These are phyloP conservation scores for Chloroceryle aenea DNA, from an alignment of 2,113 vertebrate genomes.

Conservation along the genomic window DNA sequence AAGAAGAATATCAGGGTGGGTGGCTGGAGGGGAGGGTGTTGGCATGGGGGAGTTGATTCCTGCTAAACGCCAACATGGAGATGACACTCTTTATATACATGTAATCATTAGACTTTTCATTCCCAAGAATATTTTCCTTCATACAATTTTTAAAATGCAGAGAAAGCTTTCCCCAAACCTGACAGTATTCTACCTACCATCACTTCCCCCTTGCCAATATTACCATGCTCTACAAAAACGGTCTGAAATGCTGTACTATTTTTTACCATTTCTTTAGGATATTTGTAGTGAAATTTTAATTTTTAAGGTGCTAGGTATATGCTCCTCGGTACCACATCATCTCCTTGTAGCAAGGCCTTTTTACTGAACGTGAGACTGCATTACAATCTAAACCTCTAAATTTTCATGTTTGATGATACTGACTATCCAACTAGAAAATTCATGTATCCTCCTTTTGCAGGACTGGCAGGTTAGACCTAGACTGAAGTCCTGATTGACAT, in stretches of 20 bases:
- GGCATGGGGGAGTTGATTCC: conserved; percentile 53
- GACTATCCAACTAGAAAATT: conserved; percentile 59
- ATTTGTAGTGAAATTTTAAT: conserved; percentile 58
- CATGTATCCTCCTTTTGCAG: conserved; percentile 60
- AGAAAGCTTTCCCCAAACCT: conserved; percentile 44
- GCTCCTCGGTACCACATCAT: conserved; percentile 9
- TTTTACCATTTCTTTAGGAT: conserved; percentile 40
- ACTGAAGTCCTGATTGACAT: conserved; percentile 59
- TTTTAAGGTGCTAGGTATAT: conserved; percentile 54
- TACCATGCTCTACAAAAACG: background rate
- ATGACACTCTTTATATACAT: conserved; percentile 40
- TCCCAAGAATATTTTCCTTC: conserved; percentile 56
- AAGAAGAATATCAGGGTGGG: conserved; percentile 53
- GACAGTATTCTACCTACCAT: conserved; percentile 50
- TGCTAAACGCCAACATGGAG: conserved; percentile 35
- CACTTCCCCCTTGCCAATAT: conserved; percentile 38
- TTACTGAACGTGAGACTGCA: conserved; percentile 35
- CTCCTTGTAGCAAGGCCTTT: conserved; percentile 43
- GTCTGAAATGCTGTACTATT: conserved; percentile 52
- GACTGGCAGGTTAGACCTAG: conserved; percentile 46
- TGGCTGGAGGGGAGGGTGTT: conserved; percentile 53
- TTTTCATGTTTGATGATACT: conserved; percentile 46
- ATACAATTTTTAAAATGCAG: conserved; percentile 38
- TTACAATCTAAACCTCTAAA: conserved; percentile 30
- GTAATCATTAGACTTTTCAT: conserved; percentile 58